Evolutionary conservation across 2,888 invertebrate genomes (phyloP).

Genomic region (Hydroisotoma schaefferi): DNA sequence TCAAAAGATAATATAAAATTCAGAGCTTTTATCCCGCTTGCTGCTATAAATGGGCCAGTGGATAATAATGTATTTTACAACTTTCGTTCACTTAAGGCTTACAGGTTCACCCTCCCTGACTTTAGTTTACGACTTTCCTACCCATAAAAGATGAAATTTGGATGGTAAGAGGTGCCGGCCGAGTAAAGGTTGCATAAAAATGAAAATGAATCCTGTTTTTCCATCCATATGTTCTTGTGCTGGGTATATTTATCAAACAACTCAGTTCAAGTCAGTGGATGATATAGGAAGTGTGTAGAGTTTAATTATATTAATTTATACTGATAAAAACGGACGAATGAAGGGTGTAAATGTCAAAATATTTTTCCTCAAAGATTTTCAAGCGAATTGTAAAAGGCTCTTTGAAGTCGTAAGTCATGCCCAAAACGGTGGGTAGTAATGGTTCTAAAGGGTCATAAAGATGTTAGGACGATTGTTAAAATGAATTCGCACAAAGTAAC

Average conservation of each 20-base stretch:
- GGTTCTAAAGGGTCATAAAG: too few species aligned
- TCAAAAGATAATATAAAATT: too few species aligned
- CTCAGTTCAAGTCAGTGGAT: background rate
- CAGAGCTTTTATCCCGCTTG: background rate
- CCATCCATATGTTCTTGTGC: background rate
- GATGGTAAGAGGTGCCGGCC: too few species aligned
- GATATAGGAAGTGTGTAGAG: constrained; percentile 11
- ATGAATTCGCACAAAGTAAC: too few species aligned
- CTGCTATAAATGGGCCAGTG: constrained; percentile 2
- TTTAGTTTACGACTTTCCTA: constrained; percentile 13
- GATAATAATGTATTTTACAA: constrained; percentile 2
- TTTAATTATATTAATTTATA: constrained; percentile 21
- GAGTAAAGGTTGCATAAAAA: background rate
- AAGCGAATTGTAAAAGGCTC: background rate
- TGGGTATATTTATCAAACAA: background rate
- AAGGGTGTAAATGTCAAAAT: constrained; percentile 25
- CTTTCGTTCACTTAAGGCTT: constrained; percentile 11
- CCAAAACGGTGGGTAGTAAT: too few species aligned
- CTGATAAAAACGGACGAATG: constrained; percentile 7
- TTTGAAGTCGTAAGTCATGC: too few species aligned
- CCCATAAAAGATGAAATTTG: constrained; percentile 14
- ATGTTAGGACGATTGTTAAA: too few species aligned
- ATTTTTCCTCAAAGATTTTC: constrained; percentile 8
- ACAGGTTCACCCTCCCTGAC: background rate
- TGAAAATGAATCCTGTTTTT: background rate